Evolutionary conservation across 23 tunicate species (phyloP).

Genomic region (Ciona savignyi): DNA sequence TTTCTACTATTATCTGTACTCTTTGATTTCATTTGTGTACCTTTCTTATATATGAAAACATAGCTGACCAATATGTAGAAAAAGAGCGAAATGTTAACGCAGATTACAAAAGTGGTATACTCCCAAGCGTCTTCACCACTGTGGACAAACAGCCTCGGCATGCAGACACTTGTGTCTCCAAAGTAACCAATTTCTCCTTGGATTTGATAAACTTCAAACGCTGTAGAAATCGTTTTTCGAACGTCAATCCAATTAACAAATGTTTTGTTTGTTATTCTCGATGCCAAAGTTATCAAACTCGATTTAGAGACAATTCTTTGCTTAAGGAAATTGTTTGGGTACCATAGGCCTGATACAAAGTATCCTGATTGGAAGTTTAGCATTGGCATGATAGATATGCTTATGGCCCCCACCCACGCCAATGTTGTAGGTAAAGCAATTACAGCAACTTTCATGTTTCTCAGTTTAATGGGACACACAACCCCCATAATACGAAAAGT

Average conservation of each 20-base stretch:
- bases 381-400: background rate
- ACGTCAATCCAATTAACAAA: too few species aligned
- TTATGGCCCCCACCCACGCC: background rate
- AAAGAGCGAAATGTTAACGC: too few species aligned
- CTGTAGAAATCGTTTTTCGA: background rate
- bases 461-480: conserved; percentile 42
- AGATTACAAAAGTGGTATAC: conserved; percentile 11
- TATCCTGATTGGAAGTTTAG: background rate
- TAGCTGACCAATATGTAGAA: conserved; percentile 12
- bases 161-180: conserved; percentile 19
- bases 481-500: conserved; percentile 49
- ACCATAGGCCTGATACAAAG: conserved; percentile 1
- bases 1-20: background rate
- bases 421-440: background rate
- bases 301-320: background rate
- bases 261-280: too few species aligned
- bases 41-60: conserved; percentile 2
- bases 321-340: too few species aligned
- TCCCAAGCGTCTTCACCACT: background rate
- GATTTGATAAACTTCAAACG: background rate
- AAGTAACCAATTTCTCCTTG: conserved; percentile 10
- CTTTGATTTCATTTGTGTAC: background rate
- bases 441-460: conserved; percentile 2
- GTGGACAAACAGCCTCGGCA: conserved; percentile 12
- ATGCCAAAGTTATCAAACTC: background rate